Base-by-base conservation (phyloP, 2,888 invertebrate genomes). In the Ormyrus pomaceus region DNA sequence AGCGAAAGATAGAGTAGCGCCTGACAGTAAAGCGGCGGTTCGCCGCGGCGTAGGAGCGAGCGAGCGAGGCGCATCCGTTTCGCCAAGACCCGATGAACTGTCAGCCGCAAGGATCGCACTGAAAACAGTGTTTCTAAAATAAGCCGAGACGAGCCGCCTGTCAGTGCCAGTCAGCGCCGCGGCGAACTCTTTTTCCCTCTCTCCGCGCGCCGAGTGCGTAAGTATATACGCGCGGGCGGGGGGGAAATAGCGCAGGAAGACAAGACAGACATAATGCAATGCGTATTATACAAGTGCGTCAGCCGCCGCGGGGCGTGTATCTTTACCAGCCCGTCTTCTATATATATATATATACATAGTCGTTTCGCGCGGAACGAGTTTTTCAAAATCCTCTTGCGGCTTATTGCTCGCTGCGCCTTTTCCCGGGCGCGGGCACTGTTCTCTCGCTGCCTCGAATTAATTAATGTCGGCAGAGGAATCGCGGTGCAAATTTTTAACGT, bases 61-160 rank as follows among this genome's bases (percentile, higher is more conserved):
- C 68, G 68, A 48, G 72, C n/a, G n/a, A n/a, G n/a, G n/a, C 70
- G 11, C 58, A 79, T 77, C 73, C 64, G 73, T 73, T 73, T 51
- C 71, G 77, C 34, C 59, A 77, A 77, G 80, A 75, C 68, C 68
- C 76, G 73, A 83, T 82, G 82, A 84, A 82, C 83, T 82, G 83
- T 83, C 83, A 83, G 68, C 11, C 70, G 80, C 83, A 83, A 80
- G 72, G 65, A 73, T 70, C 73, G 73, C 64, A 34, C 58, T 72
- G 71, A 69, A 81, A 81, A 82, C 74, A 82, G 69, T 81, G 80
- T 79, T 82, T 74, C 75, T 69, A 79, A 82, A 77, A 80, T 75
- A 79, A 82, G 77, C 10, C 61, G 65, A 74, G 78, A 79, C 69
- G 75, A 79, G 74, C 19, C 19, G 48, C 58, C 83, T 84, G 84